These are phyloP conservation scores for Podarcis raffonei DNA, from an alignment of 2,113 vertebrate species.

Conservation along the genomic window DNA sequence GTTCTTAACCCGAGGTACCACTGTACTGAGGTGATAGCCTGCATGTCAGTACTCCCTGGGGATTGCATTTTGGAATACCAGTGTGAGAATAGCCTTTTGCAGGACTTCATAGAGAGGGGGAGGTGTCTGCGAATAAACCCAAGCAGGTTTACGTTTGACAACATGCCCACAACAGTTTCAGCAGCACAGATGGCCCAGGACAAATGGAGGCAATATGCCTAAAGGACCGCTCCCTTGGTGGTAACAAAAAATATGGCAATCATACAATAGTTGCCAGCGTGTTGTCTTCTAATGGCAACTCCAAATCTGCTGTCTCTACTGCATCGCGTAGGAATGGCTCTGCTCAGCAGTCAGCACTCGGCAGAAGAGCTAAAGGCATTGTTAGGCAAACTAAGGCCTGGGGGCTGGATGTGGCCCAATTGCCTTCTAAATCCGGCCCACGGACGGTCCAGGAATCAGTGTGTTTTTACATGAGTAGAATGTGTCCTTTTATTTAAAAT, in stretches of 20 bases:
- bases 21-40: not conserved
- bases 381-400: too few relatives aligned
- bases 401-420: too few relatives aligned
- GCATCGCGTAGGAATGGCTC: not conserved
- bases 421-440: too few relatives aligned
- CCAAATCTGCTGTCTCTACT: not conserved
- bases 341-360: too few relatives aligned
- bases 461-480: too few relatives aligned
- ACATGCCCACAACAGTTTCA: not conserved
- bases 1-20: too few relatives aligned
- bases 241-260: not conserved
- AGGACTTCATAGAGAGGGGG: too few relatives aligned
- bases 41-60: not conserved
- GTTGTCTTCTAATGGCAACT: not conserved
- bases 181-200: not conserved
- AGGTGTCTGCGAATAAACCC: not conserved
- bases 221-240: not conserved
- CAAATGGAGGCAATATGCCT: not conserved
- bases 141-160: not conserved
- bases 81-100: not conserved
- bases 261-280: not conserved
- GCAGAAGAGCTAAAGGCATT: not conserved
- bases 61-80: not conserved
- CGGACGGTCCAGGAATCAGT: too few relatives aligned
- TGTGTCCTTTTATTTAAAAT: too few relatives aligned